Percentiles rank a stretch among this genome's conserved stretches.
phyloP scores from a whole-genome alignment of 2,888 invertebrate species.

The Apodemia zela region DNA sequence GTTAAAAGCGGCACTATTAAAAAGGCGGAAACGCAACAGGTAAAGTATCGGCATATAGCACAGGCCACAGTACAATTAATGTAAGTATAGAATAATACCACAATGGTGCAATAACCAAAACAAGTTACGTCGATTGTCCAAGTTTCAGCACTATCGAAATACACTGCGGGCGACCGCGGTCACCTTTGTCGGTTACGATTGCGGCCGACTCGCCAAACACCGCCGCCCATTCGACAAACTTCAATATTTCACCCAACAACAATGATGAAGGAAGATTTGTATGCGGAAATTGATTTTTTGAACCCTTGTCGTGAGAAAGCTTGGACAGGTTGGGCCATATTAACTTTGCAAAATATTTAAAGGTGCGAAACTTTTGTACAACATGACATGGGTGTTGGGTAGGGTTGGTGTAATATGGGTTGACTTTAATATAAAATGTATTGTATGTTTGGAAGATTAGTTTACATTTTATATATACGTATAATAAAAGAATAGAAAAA shows the following conservation, averaged over 20 bases:
- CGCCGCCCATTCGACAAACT: slow-evolving; percentile 42
- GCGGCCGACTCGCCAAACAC: slow-evolving; percentile 36
- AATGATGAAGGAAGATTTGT: slow-evolving; percentile 75
- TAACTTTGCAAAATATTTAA: slow-evolving; percentile 37
- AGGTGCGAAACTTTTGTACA: slow-evolving; percentile 2
- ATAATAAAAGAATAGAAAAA: no score
- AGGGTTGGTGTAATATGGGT: slow-evolving; percentile 1
- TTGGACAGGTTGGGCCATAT: slow-evolving; percentile 66
- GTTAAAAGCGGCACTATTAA: slow-evolving; percentile 1
- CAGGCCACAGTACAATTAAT: slow-evolving; percentile 29
- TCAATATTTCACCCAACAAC: slow-evolving; percentile 70
- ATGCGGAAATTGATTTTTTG: slow-evolving; percentile 80
- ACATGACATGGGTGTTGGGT: background rate
- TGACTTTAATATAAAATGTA: background rate
- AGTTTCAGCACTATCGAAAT: slow-evolving; percentile 68
- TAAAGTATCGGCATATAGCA: slow-evolving; percentile 41
- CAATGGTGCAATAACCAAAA: slow-evolving; percentile 64
- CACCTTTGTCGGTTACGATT: slow-evolving; percentile 57
- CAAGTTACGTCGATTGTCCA: slow-evolving; percentile 67
- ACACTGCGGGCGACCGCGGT: slow-evolving; percentile 56
- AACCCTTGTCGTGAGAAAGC: slow-evolving; percentile 64
- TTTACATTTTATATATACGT: no score
- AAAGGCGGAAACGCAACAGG: slow-evolving; percentile 31
- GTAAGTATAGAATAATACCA: slow-evolving; percentile 39
- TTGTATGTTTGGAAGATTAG: no score